These are phyloP conservation scores for Lycophotia porphyrea DNA, from an alignment of 2,888 invertebrate genomes.

Conservation along the genomic window DNA sequence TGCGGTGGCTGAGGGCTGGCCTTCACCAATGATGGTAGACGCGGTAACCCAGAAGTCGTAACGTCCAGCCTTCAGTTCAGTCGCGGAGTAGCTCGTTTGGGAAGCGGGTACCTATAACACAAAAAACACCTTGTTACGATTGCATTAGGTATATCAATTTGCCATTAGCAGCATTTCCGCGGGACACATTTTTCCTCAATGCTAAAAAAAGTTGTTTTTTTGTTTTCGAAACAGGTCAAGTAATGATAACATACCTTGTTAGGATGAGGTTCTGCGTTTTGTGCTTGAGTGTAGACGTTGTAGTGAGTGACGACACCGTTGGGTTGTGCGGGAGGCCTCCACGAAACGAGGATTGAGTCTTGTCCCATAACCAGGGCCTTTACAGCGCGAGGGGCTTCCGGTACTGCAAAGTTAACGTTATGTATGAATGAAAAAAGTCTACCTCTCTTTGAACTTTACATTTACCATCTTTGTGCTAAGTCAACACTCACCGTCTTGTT, in stretches of 20 bases:
- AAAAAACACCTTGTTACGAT: not conserved
- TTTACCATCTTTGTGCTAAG: not conserved
- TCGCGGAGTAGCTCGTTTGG: slow-evolving; percentile 96
- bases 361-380: slow-evolving; percentile 98
- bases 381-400: slow-evolving; percentile 97
- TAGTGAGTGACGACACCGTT: slow-evolving; percentile 98
- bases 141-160: not conserved
- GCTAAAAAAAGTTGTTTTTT: not conserved
- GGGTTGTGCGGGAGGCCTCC: slow-evolving; percentile 97
- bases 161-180: not conserved
- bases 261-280: slow-evolving; percentile 92
- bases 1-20: slow-evolving; percentile 96
- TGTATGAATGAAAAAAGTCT: not conserved
- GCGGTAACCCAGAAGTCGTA: slow-evolving; percentile 99
- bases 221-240: not conserved
- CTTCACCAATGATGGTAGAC: slow-evolving; percentile 98
- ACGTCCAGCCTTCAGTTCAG: slow-evolving; percentile 94
- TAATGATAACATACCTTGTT: slow-evolving; percentile 90
- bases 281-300: slow-evolving; percentile 96
- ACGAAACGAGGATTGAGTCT: slow-evolving; percentile 97
- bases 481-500: slow-evolving; percentile 95
- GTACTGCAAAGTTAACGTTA: slow-evolving; percentile 90
- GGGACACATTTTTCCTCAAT: not conserved
- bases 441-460: not conserved
- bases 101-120: slow-evolving; percentile 92